Conservation (phyloP, 2,113 vertebrate genomes). For the Psephotus haematonotus region DNA sequence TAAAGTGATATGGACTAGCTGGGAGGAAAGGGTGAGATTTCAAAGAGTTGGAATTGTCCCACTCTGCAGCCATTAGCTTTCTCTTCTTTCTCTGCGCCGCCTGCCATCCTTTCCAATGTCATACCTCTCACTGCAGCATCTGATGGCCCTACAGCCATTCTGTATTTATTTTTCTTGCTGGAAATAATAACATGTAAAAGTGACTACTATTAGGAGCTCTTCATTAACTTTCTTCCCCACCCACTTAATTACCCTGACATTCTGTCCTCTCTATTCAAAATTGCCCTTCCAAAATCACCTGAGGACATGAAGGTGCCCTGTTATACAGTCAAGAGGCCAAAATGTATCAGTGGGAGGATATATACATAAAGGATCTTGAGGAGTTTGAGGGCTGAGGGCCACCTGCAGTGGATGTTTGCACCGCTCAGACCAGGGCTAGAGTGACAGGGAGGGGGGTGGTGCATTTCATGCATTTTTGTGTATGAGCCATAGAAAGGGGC, state of each 20-base stretch:
- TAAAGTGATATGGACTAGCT: background rate
- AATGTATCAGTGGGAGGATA: background rate
- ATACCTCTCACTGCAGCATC: background rate
- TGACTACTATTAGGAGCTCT: conserved; percentile 2
- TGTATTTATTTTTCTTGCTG: background rate
- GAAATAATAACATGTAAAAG: background rate
- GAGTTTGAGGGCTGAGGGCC: background rate
- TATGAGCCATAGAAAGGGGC: background rate
- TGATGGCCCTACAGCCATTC: background rate
- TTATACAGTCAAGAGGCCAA: background rate
- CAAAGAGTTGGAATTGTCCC: background rate
- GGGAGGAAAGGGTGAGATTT: background rate
- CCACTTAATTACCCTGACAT: background rate
- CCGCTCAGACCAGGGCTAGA: background rate
- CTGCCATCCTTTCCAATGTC: background rate
- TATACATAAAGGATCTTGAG: background rate
- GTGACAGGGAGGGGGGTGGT: background rate
- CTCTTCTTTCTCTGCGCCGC: background rate
- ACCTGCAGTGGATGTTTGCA: background rate
- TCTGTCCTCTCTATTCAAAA: background rate
- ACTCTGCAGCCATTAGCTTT: background rate
- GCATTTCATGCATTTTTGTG: accelerated
- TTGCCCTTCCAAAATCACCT: background rate
- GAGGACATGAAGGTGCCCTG: background rate
- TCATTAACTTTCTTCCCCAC: background rate